These are phyloP conservation scores for Minunthozetes semirufus DNA, from an alignment of 2,888 invertebrate species.

Conservation along the genomic window DNA sequence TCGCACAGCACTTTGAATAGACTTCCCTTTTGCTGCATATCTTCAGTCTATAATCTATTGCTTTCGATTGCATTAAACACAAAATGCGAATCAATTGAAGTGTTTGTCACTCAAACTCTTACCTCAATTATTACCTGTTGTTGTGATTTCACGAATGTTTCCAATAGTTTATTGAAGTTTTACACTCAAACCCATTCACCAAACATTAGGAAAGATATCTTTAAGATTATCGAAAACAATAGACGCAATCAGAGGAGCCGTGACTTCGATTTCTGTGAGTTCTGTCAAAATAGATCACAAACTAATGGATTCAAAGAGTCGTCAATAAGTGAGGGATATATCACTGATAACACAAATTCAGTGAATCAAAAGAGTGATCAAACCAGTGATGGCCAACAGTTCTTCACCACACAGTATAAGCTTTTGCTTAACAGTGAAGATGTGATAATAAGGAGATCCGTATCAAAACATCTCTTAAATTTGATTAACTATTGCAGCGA, in stretches of 20 bases:
- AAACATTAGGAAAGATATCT: not conserved
- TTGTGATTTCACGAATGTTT: constrained; percentile 15
- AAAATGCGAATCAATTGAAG: not conserved
- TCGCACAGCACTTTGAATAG: not conserved
- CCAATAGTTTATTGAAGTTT: constrained; percentile 8
- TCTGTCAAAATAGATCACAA: not conserved
- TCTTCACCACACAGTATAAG: not conserved
- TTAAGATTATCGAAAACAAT: constrained; percentile 28
- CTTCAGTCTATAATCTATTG: not conserved
- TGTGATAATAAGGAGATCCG: not conserved
- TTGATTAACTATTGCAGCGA: not conserved
- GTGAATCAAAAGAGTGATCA: not conserved
- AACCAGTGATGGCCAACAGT: not conserved
- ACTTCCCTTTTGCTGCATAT: constrained; percentile 6
- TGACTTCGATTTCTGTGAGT: not conserved
- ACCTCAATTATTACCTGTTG: constrained; percentile 26
- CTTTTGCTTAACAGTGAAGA: not conserved
- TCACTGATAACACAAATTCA: constrained; percentile 12
- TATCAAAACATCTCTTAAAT: constrained; percentile 17
- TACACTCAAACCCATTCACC: not conserved
- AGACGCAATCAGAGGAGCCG: constrained; percentile 3
- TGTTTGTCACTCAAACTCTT: not conserved
- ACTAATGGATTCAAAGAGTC: not conserved
- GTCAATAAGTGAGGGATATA: constrained; percentile 27
- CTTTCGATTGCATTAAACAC: not conserved